Evolutionary conservation across 2,797 vertebrate species (phyloP), one percentile per base, ranked within the genome.

Genomic region (Gallinago nigripennis): DNA sequence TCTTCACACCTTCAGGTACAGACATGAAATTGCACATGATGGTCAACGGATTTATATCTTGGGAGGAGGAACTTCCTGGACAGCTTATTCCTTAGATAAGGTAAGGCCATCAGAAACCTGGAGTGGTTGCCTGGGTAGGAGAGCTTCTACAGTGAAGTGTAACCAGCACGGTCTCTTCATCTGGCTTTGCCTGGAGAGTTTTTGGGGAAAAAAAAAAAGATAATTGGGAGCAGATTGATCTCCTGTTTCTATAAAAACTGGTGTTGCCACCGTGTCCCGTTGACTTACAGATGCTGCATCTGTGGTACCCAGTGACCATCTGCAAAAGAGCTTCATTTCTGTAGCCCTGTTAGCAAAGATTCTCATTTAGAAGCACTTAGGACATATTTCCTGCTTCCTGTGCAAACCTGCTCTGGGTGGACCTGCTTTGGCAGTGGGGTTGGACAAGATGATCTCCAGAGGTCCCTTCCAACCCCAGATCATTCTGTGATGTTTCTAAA

Each of bases 41-140:
- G 98, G 99, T 51, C 99, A 99, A 88, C 98, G 99, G 94, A 99
- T 99, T 96, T 99, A 99, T 94, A 99, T 99, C 95, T 97, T 99
- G 75, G 99, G 99, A 96, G 99, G 99, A 65, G 99, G 99, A 92
- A 99, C 99, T 6, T 99, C 99, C 69, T 99, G 99, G 99, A 99
- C 99, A 35, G 99, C 99, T 46, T 99, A 99, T 94, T 98, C 99
- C 92, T 98, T 99, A 96, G 99, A 99, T 97, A 99, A 99, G 99
- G 99, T 99, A 97, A 87, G 27, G 17, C 4, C 3, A 31, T 31
- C 23, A 27, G n/a, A 57, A 77, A 50, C 25, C 25, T 24, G 3
- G 33, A 43, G 31, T 8, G 8, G 12, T 65, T 54, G 27, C 41
- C 23, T 51, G 48, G 33, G 8, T 13, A 28, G 43, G 43, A 30